phyloP scores from a whole-genome alignment of 2,113 vertebrate genomes.

The Seriola aureovittata region DNA sequence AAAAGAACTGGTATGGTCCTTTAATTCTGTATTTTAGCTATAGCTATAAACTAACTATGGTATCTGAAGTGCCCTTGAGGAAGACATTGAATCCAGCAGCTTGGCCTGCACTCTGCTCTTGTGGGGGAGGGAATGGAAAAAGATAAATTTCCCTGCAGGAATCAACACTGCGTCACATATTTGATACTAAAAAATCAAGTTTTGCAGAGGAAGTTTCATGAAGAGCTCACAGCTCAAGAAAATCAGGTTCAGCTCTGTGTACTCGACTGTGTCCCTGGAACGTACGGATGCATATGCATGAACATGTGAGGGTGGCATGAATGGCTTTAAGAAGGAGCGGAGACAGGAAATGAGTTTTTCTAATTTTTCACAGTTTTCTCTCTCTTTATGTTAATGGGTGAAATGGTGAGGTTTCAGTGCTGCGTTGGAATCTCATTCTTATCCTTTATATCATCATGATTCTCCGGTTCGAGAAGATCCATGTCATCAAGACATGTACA shows the following conservation, averaged over 20 bases:
- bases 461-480: constrained; percentile 38
- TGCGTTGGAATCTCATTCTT: constrained; percentile 5
- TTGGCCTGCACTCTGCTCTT: constrained; percentile 13
- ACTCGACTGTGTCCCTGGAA: not conserved
- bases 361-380: not conserved
- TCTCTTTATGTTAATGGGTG: not conserved
- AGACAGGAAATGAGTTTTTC: constrained; percentile 11
- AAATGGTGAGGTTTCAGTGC: not conserved
- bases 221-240: constrained; percentile 17
- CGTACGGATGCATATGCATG: not conserved
- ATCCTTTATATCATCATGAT: constrained; percentile 27
- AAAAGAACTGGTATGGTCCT: not conserved
- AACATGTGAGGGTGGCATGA: not conserved
- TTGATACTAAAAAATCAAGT: not conserved
- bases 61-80: constrained; percentile 21
- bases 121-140: not conserved
- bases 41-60: constrained; percentile 5
- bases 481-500: constrained; percentile 44
- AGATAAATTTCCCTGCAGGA: constrained; percentile 14
- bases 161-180: not conserved
- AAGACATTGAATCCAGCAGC: constrained; percentile 19
- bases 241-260: not conserved
- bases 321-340: not conserved
- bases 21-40: not conserved
- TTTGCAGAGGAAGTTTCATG: constrained; percentile 7